Conservation (phyloP, 2,113 vertebrate species). For the Hipposideros armiger region DNA sequence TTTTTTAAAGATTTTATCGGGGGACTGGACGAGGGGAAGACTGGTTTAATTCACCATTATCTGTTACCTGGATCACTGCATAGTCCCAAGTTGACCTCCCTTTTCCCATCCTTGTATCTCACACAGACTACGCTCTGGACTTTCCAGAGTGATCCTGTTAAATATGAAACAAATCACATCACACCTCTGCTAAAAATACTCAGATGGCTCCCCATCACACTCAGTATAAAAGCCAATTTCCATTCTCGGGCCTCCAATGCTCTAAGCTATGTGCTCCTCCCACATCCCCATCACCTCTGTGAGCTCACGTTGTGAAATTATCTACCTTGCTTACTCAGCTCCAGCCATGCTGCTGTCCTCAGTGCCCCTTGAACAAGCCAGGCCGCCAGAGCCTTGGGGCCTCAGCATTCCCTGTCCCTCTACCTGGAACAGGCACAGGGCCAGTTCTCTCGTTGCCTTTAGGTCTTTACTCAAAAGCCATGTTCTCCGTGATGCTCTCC, state of each 20-base stretch:
- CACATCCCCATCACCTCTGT: background rate
- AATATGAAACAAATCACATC: background rate
- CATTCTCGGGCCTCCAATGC: background rate
- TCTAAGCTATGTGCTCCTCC: background rate
- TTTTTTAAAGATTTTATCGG: too few species aligned
- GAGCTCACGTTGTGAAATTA: background rate
- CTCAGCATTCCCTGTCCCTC: background rate
- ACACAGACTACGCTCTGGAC: background rate
- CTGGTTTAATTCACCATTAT: background rate
- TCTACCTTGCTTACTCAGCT: background rate
- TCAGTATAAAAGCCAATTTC: background rate
- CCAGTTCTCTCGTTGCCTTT: background rate
- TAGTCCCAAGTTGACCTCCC: background rate
- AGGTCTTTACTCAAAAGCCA: background rate
- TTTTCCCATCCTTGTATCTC: fast-evolving
- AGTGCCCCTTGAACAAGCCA: background rate
- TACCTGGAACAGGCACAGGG: background rate
- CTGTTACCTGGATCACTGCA: background rate
- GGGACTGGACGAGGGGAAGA: background rate
- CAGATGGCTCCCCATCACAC: background rate
- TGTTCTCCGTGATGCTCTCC: background rate
- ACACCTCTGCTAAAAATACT: background rate
- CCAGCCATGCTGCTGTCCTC: background rate
- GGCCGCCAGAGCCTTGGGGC: background rate
- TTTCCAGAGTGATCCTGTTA: background rate